Conservation (phyloP, 92 coral and sea anemone species). For the Palythoa grandiflora region DNA sequence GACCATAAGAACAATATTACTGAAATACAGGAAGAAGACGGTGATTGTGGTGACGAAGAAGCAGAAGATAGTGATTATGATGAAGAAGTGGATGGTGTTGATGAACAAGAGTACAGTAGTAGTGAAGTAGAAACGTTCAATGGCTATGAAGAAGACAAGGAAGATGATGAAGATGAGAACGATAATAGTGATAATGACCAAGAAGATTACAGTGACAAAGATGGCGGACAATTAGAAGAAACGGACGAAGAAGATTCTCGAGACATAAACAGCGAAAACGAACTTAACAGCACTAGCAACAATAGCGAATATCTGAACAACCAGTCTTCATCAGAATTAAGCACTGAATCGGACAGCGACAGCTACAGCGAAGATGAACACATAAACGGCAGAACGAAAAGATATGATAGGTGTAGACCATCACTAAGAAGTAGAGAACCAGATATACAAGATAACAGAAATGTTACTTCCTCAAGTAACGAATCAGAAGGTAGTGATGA, state of each 20-base stretch:
- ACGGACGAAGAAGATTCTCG: neutral
- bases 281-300: neutral
- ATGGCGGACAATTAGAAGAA: neutral
- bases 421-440: neutral
- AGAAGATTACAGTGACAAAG: neutral
- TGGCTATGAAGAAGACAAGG: neutral
- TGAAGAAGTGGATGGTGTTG: neutral
- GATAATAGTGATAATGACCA: neutral
- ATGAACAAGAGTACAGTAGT: neutral
- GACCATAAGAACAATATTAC: too few relatives aligned
- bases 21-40: neutral
- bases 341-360: slow-evolving; percentile 1
- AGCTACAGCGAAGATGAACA: neutral
- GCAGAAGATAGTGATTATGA: neutral
- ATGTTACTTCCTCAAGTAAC: slow-evolving; percentile 4
- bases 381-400: neutral
- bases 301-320: neutral
- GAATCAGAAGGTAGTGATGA: neutral
- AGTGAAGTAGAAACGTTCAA: neutral
- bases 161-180: neutral
- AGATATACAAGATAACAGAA: neutral
- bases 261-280: neutral
- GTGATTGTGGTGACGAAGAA: neutral
- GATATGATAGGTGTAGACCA: neutral
- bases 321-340: slow-evolving; percentile 9